phyloP scores from a whole-genome alignment of 2,888 invertebrate genomes.

The Balanococcus diminutus region DNA sequence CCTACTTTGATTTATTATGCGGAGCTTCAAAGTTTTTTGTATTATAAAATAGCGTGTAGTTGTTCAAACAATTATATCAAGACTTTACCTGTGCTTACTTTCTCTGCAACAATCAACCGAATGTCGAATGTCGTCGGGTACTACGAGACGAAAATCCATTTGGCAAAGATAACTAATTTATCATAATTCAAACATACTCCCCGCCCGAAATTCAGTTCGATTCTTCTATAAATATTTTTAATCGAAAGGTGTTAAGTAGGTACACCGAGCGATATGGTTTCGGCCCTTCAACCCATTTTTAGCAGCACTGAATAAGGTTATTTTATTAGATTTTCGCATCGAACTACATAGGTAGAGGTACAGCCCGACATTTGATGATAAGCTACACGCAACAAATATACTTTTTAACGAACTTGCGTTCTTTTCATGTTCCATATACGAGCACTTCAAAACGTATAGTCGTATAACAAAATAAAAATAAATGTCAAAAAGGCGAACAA shows the following conservation, averaged over 20 bases:
- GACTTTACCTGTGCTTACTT: neutral
- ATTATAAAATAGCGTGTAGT: conserved; percentile 2
- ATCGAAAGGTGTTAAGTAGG: neutral
- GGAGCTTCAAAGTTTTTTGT: neutral
- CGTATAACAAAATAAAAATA: no score
- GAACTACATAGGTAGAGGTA: neutral
- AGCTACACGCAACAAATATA: conserved; percentile 24
- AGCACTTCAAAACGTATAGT: no score
- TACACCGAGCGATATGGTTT: neutral
- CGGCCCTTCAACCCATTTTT: neutral
- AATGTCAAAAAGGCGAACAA: conserved; percentile 7
- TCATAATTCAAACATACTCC: neutral
- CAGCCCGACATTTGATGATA: conserved; percentile 16
- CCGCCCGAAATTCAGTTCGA: neutral
- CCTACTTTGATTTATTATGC: neutral
- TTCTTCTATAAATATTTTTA: neutral
- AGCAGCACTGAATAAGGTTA: conserved; percentile 34
- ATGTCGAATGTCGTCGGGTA: neutral
- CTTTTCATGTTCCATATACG: neutral
- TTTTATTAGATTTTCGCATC: conserved; percentile 22
- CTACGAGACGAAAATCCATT: neutral
- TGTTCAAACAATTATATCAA: neutral
- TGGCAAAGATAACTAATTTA: neutral
- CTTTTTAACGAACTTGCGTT: neutral
- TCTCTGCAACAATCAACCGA: neutral